Percentiles rank a stretch among this genome's conserved stretches.
Evolutionary conservation across 2,113 vertebrate genomes (phyloP).

Genomic region (Epinephelus moara): DNA sequence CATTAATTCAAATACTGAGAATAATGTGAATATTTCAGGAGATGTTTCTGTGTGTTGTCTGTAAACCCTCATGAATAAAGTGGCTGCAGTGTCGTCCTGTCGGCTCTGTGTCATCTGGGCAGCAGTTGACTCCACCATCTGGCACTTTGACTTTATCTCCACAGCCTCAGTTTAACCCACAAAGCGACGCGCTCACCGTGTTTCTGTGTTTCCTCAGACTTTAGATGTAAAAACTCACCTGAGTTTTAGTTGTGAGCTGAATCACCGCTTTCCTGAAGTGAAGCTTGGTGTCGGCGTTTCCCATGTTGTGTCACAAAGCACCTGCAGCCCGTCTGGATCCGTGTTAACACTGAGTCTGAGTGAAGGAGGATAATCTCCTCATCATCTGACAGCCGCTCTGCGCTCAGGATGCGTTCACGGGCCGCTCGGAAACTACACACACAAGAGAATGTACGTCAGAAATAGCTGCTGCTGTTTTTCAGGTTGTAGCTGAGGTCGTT

Average conservation of each 20-base stretch:
- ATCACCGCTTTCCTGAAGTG: slow-evolving; percentile 98
- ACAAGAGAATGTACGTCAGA: rapidly evolving
- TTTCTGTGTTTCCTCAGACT: rapidly evolving
- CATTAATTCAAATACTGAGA: too few species aligned
- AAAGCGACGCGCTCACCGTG: not conserved
- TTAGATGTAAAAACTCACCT: slow-evolving; percentile 77
- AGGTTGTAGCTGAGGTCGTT: not conserved
- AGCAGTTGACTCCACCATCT: slow-evolving; percentile 63
- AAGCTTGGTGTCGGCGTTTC: slow-evolving; percentile 93
- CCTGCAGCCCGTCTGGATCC: not conserved
- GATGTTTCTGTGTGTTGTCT: rapidly evolving
- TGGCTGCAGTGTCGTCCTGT: not conserved
- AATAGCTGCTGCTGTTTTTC: too few species aligned
- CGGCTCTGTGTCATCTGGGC: not conserved
- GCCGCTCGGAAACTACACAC: not conserved
- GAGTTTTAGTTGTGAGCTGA: slow-evolving; percentile 96
- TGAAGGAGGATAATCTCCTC: slow-evolving; percentile 44
- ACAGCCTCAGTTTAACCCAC: not conserved
- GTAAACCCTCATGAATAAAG: rapidly evolving
- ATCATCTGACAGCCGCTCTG: slow-evolving; percentile 22
- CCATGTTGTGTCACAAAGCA: slow-evolving; percentile 81
- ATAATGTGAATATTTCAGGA: not conserved
- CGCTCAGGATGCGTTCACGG: slow-evolving; percentile 29
- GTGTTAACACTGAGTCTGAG: not conserved
- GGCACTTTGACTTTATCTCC: slow-evolving; percentile 50